These are phyloP conservation scores for Acanthosoma haemorrhoidale DNA, from an alignment of 2,888 invertebrate species.

Conservation along the genomic window DNA sequence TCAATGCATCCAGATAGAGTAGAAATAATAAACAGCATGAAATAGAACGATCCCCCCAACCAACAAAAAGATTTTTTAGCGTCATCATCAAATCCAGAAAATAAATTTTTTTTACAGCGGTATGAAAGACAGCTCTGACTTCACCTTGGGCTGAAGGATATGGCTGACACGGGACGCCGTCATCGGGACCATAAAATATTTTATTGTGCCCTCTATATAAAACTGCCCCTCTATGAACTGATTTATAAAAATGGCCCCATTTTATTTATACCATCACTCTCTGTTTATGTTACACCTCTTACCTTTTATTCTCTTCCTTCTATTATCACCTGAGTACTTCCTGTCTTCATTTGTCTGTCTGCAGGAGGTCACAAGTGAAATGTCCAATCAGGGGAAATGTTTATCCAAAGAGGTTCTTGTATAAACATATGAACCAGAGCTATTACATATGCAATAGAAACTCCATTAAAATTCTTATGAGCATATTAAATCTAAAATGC, in stretches of 20 bases:
- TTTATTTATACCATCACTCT: conserved; percentile 20
- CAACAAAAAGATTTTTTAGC: no score
- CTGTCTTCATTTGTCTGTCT: neutral
- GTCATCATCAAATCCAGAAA: no score
- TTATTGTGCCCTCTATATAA: conserved; percentile 12
- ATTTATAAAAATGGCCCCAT: conserved; percentile 25
- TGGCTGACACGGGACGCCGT: conserved; percentile 10
- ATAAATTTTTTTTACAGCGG: no score
- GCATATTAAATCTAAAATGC: no score
- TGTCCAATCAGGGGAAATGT: no score
- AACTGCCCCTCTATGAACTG: conserved; percentile 16
- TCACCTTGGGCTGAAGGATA: conserved; percentile 7
- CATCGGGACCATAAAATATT: conserved; percentile 21
- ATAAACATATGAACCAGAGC: no score
- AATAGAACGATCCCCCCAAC: no score
- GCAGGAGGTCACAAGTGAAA: neutral
- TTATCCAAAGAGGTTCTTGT: no score
- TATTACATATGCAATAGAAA: no score
- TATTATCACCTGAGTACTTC: neutral
- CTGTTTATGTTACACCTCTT: conserved; percentile 7
- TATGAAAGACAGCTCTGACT: neutral
- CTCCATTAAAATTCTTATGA: no score
- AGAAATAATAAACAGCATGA: no score
- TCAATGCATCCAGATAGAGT: no score
- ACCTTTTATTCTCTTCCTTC: neutral